Evolutionary conservation across 2,113 vertebrate genomes (phyloP), one percentile per base, ranked within the genome.

Genomic region (Holacanthus passer): DNA sequence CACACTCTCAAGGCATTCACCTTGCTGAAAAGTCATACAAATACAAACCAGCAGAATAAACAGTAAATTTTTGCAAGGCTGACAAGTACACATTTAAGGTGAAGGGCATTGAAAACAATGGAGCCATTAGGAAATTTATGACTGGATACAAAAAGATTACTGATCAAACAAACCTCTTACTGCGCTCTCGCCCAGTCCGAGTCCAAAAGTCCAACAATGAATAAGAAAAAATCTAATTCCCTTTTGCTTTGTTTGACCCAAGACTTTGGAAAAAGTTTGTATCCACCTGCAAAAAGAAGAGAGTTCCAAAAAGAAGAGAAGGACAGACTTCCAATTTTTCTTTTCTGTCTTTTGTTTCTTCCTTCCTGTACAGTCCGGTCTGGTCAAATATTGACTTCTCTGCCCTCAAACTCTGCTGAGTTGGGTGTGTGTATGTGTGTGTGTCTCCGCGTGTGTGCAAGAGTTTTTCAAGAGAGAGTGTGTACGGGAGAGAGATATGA

Each of bases 141-240:
- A 52, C 35, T 4, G 39, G 62, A 78, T 35, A 74, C 60, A 89
- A 83, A 71, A 60, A 87, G 87, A 90, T 89, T 87, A 91, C 29
- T 87, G 55, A 92, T 84, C 85, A 90, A 90, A 95, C 95, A 89
- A 91, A 96, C 95, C 95, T 96, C 83, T 92, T 81, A 73, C 43
- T 81, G 91, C 55, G 39, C 66, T 63, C 64, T 79, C 77, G 76
- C 79, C 37, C 53, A 88, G 87, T 90, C 88, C 79, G 79, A 74
- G 89, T 93, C 90, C 90, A 90, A 93, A 92, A 84, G 93, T 94
- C 90, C 91, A 90, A 20, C 68, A 75, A 62, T 66, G 82, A 77
- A 62, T 45, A 64, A 85, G 47, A 71, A 81, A 79, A 73, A 73
- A 35, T 63, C 16, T 12, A 82, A 84, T 89, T 91, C 87, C 91